phyloP scores from a whole-genome alignment of 2,797 vertebrate genomes.

The Chelon auratus region DNA sequence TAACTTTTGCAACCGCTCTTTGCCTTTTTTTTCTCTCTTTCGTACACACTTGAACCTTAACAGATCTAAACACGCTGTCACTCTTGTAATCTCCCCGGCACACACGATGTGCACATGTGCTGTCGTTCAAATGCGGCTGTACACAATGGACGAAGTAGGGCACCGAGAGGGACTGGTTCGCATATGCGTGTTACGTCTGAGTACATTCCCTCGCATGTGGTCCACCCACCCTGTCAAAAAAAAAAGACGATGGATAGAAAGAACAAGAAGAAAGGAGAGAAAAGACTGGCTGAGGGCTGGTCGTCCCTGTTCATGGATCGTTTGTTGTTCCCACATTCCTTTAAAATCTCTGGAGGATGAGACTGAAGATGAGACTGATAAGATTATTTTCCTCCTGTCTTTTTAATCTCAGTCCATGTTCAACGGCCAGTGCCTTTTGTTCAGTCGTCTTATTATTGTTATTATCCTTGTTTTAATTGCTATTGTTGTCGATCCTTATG shows the following conservation, averaged over 20 bases:
- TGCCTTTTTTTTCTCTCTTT: slow-evolving; percentile 7
- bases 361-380: slow-evolving; percentile 70
- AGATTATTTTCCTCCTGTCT: slow-evolving; percentile 59
- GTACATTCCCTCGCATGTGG: slow-evolving; percentile 32
- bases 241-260: slow-evolving; percentile 51
- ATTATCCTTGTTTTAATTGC: background rate
- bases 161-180: slow-evolving; percentile 7
- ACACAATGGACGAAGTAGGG: slow-evolving; percentile 45
- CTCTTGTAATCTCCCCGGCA: slow-evolving; percentile 34
- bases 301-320: slow-evolving; percentile 72
- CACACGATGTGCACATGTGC: slow-evolving; percentile 34
- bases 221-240: slow-evolving; percentile 46
- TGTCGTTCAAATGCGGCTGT: slow-evolving; percentile 18
- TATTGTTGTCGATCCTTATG: no score
- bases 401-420: slow-evolving; percentile 43
- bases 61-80: slow-evolving; percentile 69
- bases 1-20: slow-evolving; percentile 24
- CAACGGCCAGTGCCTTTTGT: slow-evolving; percentile 16
- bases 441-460: background rate
- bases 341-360: slow-evolving; percentile 66
- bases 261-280: slow-evolving; percentile 67
- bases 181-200: slow-evolving; percentile 22
- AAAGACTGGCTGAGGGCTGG: slow-evolving; percentile 62
- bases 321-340: slow-evolving; percentile 77
- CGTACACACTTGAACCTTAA: slow-evolving; percentile 46